Conservation (phyloP, 1,140 invertebrate species). For the Drosophila elegans region DNA sequence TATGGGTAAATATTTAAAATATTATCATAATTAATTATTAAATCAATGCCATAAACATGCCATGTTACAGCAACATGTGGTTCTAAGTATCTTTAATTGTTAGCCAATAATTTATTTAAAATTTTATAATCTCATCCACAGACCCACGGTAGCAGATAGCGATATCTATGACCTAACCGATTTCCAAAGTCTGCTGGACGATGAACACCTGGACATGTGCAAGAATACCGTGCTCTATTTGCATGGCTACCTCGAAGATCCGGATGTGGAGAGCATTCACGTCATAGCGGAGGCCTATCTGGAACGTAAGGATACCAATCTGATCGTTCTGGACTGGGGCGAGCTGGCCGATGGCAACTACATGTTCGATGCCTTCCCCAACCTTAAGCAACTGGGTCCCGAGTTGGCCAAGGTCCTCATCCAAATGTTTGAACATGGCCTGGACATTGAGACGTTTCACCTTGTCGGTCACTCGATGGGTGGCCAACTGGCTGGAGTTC, state of each 20-base stretch:
- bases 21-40: no score
- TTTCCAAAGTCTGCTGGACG: slow-evolving; percentile 60
- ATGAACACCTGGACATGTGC: slow-evolving; percentile 85
- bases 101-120: background rate
- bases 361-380: slow-evolving; percentile 86
- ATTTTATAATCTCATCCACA: slow-evolving; percentile 18
- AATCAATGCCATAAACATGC: no score
- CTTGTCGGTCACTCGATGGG: slow-evolving; percentile 91
- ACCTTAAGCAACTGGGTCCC: slow-evolving; percentile 85
- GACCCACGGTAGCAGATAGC: slow-evolving; percentile 73
- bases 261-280: slow-evolving; percentile 86
- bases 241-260: slow-evolving; percentile 87
- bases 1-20: slow-evolving; percentile 58
- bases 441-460: slow-evolving; percentile 86
- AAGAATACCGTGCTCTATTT: slow-evolving; percentile 87
- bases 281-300: slow-evolving; percentile 85
- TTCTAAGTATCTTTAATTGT: background rate
- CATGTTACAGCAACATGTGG: no score
- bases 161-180: slow-evolving; percentile 76
- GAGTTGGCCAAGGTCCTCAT: slow-evolving; percentile 75
- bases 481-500: slow-evolving; percentile 89
- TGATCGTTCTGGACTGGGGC: slow-evolving; percentile 87
- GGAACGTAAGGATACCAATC: slow-evolving; percentile 81
- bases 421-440: slow-evolving; percentile 77
- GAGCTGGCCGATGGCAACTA: slow-evolving; percentile 87